Percentiles rank a stretch among this genome's conserved stretches.
These are phyloP conservation scores for Sternarchorhynchus goeldii DNA, from an alignment of 2,797 vertebrate genomes.

Conservation along the genomic window DNA sequence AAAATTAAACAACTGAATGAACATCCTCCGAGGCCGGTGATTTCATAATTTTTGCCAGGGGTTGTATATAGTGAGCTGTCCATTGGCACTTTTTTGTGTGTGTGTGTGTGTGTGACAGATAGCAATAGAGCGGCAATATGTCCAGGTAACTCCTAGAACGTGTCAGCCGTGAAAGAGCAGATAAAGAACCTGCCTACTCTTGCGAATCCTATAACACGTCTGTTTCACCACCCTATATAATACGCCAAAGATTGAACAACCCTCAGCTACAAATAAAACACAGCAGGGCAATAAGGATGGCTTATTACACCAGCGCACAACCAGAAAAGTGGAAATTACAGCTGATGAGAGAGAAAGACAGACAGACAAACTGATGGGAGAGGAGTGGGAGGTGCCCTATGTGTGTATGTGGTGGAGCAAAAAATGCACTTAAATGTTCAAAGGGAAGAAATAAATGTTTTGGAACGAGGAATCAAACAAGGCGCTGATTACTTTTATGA, in stretches of 20 bases:
- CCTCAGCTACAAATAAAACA: constrained; percentile 23
- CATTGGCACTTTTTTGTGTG: no score
- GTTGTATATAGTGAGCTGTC: no score
- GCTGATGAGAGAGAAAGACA: constrained; percentile 22
- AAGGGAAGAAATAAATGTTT: constrained; percentile 59
- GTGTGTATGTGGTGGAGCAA: constrained; percentile 13
- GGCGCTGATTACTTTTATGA: constrained; percentile 66
- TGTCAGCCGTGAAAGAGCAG: not conserved
- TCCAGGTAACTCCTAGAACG: no score
- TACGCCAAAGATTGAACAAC: not conserved
- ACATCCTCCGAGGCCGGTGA: no score
- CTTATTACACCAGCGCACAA: constrained; percentile 49
- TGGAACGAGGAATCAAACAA: constrained; percentile 67
- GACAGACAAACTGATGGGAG: constrained; percentile 60
- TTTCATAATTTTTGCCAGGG: no score
- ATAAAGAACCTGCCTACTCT: not conserved
- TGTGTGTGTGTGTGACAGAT: no score
- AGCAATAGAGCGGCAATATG: no score
- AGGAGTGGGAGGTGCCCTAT: constrained; percentile 48
- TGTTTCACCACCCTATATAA: no score
- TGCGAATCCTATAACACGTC: not conserved
- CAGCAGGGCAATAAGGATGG: constrained; percentile 37
- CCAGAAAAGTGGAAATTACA: constrained; percentile 33
- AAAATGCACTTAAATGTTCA: constrained; percentile 60
- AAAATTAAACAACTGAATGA: no score